Evolutionary conservation across 1,140 invertebrate species (phyloP).

Genomic region (Dufourea novaeangliae): DNA sequence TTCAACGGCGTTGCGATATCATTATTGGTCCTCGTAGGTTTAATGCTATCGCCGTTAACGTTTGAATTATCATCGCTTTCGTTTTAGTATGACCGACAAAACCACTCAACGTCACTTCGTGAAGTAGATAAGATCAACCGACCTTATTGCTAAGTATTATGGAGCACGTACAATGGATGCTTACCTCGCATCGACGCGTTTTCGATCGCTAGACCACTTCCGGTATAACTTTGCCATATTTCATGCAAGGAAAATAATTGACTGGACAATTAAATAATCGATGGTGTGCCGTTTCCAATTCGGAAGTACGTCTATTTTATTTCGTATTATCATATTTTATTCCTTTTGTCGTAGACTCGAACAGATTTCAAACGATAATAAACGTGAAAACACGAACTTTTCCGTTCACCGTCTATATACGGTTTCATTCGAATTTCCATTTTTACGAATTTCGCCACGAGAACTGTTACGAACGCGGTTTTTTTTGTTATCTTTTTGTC

Average conservation of each 20-base stretch:
- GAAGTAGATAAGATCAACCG: slow-evolving; percentile 31
- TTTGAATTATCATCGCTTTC: background rate
- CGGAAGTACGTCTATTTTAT: slow-evolving; percentile 42
- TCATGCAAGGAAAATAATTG: slow-evolving; percentile 51
- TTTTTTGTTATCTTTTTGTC: no score
- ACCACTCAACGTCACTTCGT: slow-evolving; percentile 34
- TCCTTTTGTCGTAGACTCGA: slow-evolving; percentile 1
- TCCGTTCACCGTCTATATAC: background rate
- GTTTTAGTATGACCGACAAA: background rate
- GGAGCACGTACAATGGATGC: slow-evolving; percentile 55
- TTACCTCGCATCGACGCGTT: slow-evolving; percentile 60
- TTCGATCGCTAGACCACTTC: slow-evolving; percentile 51
- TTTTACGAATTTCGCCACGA: background rate
- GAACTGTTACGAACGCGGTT: background rate
- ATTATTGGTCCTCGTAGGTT: background rate
- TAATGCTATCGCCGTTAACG: background rate
- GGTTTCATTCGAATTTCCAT: background rate
- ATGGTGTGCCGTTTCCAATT: no score
- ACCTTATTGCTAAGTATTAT: slow-evolving; percentile 49
- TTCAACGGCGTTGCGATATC: background rate
- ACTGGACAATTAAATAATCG: no score
- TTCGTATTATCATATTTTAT: slow-evolving; percentile 29
- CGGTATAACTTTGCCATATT: slow-evolving; percentile 31
- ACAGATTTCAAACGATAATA: slow-evolving; percentile 40
- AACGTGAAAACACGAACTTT: slow-evolving; percentile 27